Conservation (phyloP, 2,797 vertebrate genomes). For the Sarcoramphus papa region DNA sequence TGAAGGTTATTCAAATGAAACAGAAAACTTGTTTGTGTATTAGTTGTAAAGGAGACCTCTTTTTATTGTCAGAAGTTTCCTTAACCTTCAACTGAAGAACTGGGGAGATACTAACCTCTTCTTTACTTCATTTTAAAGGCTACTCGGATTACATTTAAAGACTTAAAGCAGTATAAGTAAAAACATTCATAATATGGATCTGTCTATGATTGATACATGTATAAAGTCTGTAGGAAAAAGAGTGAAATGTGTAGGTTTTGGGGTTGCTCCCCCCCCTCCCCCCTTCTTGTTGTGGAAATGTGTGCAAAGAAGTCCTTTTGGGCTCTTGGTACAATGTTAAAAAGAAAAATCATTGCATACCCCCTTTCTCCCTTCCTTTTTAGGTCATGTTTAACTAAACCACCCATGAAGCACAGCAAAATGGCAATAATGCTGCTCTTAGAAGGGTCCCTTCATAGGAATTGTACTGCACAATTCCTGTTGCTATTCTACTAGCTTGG, state of each 20-base stretch:
- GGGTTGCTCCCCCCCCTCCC: accelerated
- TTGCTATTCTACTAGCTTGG: background rate
- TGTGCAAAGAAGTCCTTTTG: background rate
- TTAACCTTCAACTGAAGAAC: background rate
- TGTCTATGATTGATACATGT: accelerated
- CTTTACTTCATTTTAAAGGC: background rate
- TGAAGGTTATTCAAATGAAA: background rate
- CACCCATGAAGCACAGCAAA: background rate
- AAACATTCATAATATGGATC: background rate
- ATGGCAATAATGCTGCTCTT: background rate
- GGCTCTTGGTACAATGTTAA: background rate
- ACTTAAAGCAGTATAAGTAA: background rate
- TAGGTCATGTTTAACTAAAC: background rate
- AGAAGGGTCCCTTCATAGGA: background rate
- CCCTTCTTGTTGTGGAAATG: background rate
- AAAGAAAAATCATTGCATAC: background rate
- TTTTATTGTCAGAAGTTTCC: background rate
- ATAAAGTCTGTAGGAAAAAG: background rate
- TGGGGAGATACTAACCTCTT: background rate
- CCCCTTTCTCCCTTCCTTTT: constrained; percentile 10
- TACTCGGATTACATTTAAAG: background rate
- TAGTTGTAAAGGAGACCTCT: background rate
- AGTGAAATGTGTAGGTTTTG: background rate
- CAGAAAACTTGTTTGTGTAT: background rate
- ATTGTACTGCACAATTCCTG: background rate